Evolutionary conservation across 1,140 invertebrate species (phyloP).

Genomic region (Drosophila micromelanica): DNA sequence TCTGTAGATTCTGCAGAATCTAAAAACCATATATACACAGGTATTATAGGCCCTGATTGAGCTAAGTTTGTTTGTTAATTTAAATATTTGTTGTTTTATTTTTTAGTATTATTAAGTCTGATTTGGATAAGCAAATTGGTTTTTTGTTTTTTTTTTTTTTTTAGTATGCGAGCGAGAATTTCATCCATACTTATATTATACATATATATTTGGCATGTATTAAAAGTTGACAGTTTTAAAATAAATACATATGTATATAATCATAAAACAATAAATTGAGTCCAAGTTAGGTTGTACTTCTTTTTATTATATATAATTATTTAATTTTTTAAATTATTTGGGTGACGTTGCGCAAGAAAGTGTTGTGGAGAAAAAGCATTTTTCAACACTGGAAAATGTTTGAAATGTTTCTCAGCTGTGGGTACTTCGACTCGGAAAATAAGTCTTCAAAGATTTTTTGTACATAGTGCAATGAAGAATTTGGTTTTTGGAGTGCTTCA

Average conservation of each 20-base stretch:
- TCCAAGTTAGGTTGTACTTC: slow-evolving; percentile 38
- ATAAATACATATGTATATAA: slow-evolving; percentile 45
- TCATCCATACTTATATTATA: slow-evolving; percentile 24
- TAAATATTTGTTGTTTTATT: slow-evolving; percentile 35
- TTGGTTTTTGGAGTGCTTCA: slow-evolving; percentile 63
- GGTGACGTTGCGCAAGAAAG: slow-evolving; percentile 41
- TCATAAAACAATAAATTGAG: slow-evolving; percentile 36
- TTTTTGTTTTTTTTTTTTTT: slow-evolving; percentile 11
- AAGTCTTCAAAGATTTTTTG: slow-evolving; percentile 44
- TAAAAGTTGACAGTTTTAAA: slow-evolving; percentile 40
- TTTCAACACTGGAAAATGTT: slow-evolving; percentile 58
- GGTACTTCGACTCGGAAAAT: slow-evolving; percentile 26
- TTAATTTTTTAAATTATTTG: background rate
- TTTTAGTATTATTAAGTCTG: slow-evolving; percentile 41
- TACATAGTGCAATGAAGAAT: slow-evolving; percentile 73
- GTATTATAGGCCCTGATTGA: slow-evolving; percentile 81
- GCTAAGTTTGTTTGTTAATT: slow-evolving; percentile 64
- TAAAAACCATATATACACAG: slow-evolving; percentile 86
- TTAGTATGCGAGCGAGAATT: slow-evolving; percentile 18
- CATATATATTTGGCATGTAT: slow-evolving; percentile 49
- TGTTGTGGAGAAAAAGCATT: slow-evolving; percentile 51
- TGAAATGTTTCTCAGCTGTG: slow-evolving; percentile 34
- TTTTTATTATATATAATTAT: background rate
- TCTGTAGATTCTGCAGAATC: slow-evolving; percentile 98
- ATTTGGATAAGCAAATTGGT: slow-evolving; percentile 48